Evolutionary conservation across 2,113 vertebrate genomes (phyloP).

Genomic region (Cynopterus brachyotis): DNA sequence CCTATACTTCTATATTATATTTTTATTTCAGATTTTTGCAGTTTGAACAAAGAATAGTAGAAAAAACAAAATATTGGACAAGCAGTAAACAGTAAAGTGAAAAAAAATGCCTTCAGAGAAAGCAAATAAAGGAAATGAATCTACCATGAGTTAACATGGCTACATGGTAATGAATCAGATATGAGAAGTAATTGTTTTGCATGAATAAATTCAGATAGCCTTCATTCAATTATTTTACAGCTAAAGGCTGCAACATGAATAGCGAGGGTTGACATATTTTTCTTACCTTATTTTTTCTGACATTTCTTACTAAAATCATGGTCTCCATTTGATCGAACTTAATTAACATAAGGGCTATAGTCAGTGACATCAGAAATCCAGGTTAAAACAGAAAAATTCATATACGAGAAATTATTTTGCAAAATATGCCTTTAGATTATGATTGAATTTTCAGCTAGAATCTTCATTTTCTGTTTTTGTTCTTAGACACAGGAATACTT

Average conservation of each 20-base stretch:
- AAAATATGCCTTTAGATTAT: conserved; percentile 11
- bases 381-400: conserved; percentile 45
- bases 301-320: conserved; percentile 53
- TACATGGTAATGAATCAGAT: conserved; percentile 48
- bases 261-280: conserved; percentile 34
- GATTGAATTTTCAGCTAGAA: not conserved
- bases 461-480: not conserved
- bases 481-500: not conserved
- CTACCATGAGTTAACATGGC: conserved; percentile 61
- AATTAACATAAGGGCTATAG: conserved; percentile 15
- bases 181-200: conserved; percentile 55
- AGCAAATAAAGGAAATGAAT: conserved; percentile 72
- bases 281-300: conserved; percentile 52
- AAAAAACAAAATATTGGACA: conserved; percentile 88
- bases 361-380: conserved; percentile 30
- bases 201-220: conserved; percentile 52
- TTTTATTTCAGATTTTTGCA: conserved; percentile 89
- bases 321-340: conserved; percentile 36
- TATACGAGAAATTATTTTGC: not conserved
- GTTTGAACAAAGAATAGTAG: conserved; percentile 89
- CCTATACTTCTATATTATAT: conserved; percentile 91
- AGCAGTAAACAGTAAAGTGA: conserved; percentile 82
- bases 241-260: conserved; percentile 25
- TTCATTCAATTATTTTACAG: conserved; percentile 56
- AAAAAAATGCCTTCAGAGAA: conserved; percentile 75